Conservation (phyloP, 2,888 invertebrate species). For the Epiblema foenella region DNA sequence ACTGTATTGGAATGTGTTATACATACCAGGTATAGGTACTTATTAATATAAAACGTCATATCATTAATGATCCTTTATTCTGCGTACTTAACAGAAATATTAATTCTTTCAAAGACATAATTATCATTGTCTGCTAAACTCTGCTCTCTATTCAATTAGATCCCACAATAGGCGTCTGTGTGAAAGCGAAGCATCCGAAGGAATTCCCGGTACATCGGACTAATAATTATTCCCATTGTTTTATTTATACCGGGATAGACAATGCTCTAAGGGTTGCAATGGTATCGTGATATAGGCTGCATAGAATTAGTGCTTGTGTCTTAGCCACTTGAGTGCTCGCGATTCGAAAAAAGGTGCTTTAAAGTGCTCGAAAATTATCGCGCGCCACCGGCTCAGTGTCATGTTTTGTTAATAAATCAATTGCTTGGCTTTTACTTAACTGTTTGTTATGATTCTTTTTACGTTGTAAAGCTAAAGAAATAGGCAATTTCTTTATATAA, state of each 20-base stretch:
- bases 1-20: too few species aligned
- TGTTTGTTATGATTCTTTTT: too few species aligned
- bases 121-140: conserved; percentile 34
- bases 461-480: too few species aligned
- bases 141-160: conserved; percentile 38
- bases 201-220: conserved; percentile 40
- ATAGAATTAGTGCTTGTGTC: conserved; percentile 9
- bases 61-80: background rate
- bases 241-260: conserved; percentile 35
- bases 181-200: conserved; percentile 30
- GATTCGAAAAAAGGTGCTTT: too few species aligned
- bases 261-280: conserved; percentile 27
- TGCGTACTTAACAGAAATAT: background rate
- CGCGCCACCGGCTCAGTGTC: too few species aligned
- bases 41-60: background rate
- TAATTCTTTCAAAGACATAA: conserved; percentile 20
- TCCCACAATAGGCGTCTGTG: conserved; percentile 30
- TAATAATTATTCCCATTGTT: conserved; percentile 43
- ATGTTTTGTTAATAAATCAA: too few species aligned
- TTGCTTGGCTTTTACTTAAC: too few species aligned
- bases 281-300: conserved; percentile 3
- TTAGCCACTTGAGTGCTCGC: too few species aligned
- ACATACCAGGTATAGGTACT: too few species aligned
- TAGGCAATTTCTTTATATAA: too few species aligned
- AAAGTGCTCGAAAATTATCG: too few species aligned